phyloP scores from a whole-genome alignment of 2,797 vertebrate genomes.

The Orientallactaga sibirica region DNA sequence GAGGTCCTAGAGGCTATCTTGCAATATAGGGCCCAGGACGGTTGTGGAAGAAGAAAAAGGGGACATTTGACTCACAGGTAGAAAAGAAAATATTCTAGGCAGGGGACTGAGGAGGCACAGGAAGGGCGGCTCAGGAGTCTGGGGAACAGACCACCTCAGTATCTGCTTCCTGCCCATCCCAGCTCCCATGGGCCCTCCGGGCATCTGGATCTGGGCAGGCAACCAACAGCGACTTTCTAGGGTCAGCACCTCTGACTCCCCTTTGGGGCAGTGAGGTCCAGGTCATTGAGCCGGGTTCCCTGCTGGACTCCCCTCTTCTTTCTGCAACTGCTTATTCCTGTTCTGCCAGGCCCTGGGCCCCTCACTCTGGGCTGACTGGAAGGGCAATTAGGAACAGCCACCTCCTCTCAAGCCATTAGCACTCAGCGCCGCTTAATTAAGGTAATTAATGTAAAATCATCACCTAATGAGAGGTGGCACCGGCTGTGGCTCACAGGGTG shows the following conservation, averaged over 20 bases:
- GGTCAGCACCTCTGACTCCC: not conserved
- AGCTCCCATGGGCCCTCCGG: not conserved
- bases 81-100: not conserved
- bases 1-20: not conserved
- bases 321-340: constrained; percentile 35
- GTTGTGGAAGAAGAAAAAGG: not conserved
- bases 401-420: constrained; percentile 77
- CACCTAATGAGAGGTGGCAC: constrained; percentile 84
- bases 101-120: not conserved
- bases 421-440: constrained; percentile 85
- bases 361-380: constrained; percentile 69
- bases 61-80: not conserved
- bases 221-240: not conserved
- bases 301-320: not conserved
- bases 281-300: constrained; percentile 3
- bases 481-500: constrained; percentile 75
- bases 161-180: not conserved
- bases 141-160: not conserved
- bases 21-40: not conserved
- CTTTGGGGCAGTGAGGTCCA: not conserved
- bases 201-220: not conserved
- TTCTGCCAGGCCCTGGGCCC: constrained; percentile 52
- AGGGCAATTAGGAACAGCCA: constrained; percentile 80
- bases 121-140: too few relatives aligned
- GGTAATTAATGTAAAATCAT: constrained; percentile 88